Percentiles rank a stretch among this genome's conserved stretches.
phyloP scores from a whole-genome alignment of 2,113 vertebrate species.

The Psammodynastes pulverulentus region DNA sequence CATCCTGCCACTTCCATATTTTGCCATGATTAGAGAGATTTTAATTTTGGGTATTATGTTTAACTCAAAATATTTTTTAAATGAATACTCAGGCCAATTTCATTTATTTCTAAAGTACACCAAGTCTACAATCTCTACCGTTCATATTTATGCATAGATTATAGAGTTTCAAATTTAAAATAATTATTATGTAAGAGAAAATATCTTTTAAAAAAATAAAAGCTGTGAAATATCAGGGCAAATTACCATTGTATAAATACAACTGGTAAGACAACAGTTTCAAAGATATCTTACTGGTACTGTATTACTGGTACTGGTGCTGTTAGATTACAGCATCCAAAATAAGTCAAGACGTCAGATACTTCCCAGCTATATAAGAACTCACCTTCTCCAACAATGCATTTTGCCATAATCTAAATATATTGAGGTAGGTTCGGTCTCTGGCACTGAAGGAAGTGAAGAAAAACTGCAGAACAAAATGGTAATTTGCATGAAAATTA shows the following conservation, averaged over 20 bases:
- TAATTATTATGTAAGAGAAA: not conserved
- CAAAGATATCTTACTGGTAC: not conserved
- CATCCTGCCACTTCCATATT: not conserved
- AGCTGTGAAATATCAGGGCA: not conserved
- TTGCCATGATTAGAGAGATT: not conserved
- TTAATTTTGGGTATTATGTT: not conserved
- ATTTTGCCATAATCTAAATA: conserved; percentile 95
- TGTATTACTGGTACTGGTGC: not conserved
- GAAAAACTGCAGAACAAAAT: conserved; percentile 76
- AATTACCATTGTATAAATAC: not conserved
- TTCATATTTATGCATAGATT: not conserved
- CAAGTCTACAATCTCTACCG: not conserved
- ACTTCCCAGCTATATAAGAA: not conserved
- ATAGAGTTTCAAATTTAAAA: not conserved
- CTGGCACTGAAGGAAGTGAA: conserved; percentile 89
- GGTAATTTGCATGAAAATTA: not conserved
- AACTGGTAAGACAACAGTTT: not conserved
- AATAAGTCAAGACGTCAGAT: not conserved
- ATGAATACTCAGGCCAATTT: not conserved
- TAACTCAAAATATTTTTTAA: not conserved
- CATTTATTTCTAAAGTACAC: not conserved
- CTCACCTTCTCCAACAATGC: conserved; percentile 85
- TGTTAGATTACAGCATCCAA: not conserved
- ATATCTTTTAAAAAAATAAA: not conserved
- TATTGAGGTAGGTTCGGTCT: conserved; percentile 85